A percentile compares a stretch with the other conserved stretches of the same genome.
phyloP scores from a whole-genome alignment of 2,113 vertebrate genomes.

The Cyanistes caeruleus region DNA sequence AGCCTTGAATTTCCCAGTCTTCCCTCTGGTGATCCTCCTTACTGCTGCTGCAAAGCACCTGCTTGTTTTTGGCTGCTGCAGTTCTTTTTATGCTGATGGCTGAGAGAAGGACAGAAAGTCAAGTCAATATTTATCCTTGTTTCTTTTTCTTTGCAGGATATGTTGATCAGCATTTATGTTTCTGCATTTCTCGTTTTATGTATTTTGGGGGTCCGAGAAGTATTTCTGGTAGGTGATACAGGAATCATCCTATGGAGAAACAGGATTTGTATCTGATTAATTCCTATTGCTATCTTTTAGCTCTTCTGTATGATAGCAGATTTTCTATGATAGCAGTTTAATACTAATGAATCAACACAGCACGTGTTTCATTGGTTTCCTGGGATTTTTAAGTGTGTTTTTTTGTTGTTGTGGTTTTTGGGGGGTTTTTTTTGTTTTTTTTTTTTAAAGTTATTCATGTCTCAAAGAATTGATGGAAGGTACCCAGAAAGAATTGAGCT shows the following conservation, averaged over 20 bases:
- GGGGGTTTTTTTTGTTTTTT: too few relatives aligned
- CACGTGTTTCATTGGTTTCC: fast-evolving
- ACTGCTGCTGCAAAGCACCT: neutral
- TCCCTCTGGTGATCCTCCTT: neutral
- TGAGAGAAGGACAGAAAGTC: neutral
- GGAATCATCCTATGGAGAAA: neutral
- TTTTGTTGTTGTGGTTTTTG: too few relatives aligned
- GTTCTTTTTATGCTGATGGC: neutral
- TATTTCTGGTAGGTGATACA: neutral
- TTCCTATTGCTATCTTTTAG: neutral
- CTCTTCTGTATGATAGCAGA: fast-evolving
- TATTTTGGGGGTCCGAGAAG: neutral
- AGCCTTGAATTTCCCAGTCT: neutral
- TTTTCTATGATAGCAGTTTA: neutral
- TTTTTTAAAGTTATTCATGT: fast-evolving
- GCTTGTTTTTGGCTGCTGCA: neutral
- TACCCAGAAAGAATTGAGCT: neutral
- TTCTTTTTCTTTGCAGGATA: neutral
- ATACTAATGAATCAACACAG: neutral
- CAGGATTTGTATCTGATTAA: neutral
- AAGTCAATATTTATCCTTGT: neutral
- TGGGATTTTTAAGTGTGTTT: neutral
- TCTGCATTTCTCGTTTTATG: neutral
- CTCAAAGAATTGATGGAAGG: neutral
- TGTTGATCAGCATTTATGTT: neutral